Base-by-base conservation (phyloP, 2,888 invertebrate genomes). In the Tanytarsus gracilentus region DNA sequence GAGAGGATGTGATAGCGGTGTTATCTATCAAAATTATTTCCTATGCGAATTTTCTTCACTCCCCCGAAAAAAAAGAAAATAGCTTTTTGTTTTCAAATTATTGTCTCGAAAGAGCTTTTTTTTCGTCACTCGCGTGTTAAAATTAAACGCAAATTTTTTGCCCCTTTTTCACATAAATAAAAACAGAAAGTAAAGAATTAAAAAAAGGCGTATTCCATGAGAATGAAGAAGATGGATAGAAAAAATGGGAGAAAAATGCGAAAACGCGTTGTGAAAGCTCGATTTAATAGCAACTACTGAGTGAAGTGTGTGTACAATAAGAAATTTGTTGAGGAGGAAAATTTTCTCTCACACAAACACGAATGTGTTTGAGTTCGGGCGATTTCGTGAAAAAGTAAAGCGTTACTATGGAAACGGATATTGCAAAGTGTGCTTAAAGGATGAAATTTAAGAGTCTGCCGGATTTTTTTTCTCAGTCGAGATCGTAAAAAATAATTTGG, bases 231-330 rank as follows among this genome's bases (percentile, higher is more conserved):
- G 48, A 48, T 40, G 58, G 48, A 58, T 48, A 58, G 58, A 29
- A 58, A 58, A 14, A 14, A 30, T 33, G 23, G 18, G 44, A 27
- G 27, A 48, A 58, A 55, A 58, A 14, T 11, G 27, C 18, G 16
- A 55, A 58, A 58, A 25, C 48, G 58, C 58, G 58, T 58, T 58
- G 26, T 40, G 26, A 58, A 58, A 58, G 58, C 58, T 58, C 58
- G 58, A 58, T 29, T 48, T 29, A 27, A 21, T 30, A 29, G 29
- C 21, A 48, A 40, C 58, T 58, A 58, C 58, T 58, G 58, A 58
- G 44, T n/a, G n/a, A 36, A 58, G 14, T 29, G 33, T 53, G 33
- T 53, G 53, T 14, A 21, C 58, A 58, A 58, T 29, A 30, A 48
- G 48, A 58, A 58, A 58, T 48, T 44, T 58, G 58, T 58, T 58